Percentiles rank a stretch among this genome's conserved stretches.
Conservation (phyloP, 2,113 vertebrate species). For the Edolisoma coerulescens region DNA sequence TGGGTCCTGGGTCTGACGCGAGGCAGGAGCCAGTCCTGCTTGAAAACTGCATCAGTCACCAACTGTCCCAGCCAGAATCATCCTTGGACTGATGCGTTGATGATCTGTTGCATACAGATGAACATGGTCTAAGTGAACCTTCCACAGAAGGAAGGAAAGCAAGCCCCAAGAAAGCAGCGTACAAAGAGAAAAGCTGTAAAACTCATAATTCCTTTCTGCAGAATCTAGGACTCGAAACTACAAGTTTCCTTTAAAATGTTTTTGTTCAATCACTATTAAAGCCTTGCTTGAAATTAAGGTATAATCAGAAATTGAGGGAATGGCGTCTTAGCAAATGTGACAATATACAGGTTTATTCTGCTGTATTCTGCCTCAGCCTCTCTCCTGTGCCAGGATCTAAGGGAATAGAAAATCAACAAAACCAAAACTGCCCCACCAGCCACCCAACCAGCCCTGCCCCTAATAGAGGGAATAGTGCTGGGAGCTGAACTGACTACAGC, state of each 20-base stretch:
- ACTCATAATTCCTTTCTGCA: background rate
- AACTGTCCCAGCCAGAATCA: background rate
- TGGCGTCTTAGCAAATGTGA: rapidly evolving
- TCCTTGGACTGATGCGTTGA: background rate
- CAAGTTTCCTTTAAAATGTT: background rate
- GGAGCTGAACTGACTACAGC: background rate
- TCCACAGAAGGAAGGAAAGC: background rate
- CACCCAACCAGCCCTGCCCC: background rate
- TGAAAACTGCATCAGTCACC: background rate
- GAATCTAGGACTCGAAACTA: background rate
- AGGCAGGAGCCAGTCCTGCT: background rate
- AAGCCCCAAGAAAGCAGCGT: background rate
- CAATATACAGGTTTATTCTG: background rate
- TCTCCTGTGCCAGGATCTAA: background rate
- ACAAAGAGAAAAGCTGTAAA: background rate
- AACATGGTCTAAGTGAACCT: background rate
- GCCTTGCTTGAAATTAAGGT: background rate
- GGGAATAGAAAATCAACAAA: background rate
- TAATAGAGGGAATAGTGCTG: background rate
- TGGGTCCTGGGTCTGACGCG: rapidly evolving
- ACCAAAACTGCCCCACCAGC: background rate
- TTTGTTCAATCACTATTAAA: background rate
- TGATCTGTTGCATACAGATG: background rate
- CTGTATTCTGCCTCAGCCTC: background rate
- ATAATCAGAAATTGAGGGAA: background rate